phyloP scores from a whole-genome alignment of 2,113 vertebrate genomes.

The Apteryx owenii region DNA sequence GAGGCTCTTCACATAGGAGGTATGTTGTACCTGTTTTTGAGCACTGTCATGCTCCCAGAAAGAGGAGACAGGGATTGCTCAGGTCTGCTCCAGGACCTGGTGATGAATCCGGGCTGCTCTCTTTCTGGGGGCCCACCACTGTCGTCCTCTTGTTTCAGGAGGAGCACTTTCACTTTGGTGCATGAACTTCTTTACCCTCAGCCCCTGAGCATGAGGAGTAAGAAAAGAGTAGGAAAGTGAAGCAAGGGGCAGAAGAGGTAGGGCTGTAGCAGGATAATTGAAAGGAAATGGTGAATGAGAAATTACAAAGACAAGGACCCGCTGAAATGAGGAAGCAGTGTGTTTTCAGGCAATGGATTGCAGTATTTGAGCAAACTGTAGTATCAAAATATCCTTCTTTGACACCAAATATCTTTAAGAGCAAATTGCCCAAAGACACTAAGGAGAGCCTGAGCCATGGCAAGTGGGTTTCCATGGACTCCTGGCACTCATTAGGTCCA shows the following conservation, averaged over 20 bases:
- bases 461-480: not conserved
- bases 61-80: not conserved
- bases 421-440: not conserved
- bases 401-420: not conserved
- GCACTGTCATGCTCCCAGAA: not conserved
- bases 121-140: accelerated
- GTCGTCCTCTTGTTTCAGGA: not conserved
- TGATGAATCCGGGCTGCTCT: not conserved
- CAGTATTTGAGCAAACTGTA: not conserved
- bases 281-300: accelerated
- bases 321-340: not conserved
- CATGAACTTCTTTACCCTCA: not conserved
- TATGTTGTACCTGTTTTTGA: not conserved
- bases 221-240: not conserved
- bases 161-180: not conserved
- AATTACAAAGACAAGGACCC: not conserved
- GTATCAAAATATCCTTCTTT: not conserved
- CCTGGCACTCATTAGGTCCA: not conserved
- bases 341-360: not conserved
- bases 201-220: not conserved
- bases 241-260: not conserved
- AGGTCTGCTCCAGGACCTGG: not conserved
- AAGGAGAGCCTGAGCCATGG: not conserved
- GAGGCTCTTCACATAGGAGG: not conserved
- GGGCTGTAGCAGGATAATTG: not conserved